These are phyloP conservation scores for Glyphotaelius pellucidus DNA, from an alignment of 2,888 invertebrate genomes.

Conservation along the genomic window DNA sequence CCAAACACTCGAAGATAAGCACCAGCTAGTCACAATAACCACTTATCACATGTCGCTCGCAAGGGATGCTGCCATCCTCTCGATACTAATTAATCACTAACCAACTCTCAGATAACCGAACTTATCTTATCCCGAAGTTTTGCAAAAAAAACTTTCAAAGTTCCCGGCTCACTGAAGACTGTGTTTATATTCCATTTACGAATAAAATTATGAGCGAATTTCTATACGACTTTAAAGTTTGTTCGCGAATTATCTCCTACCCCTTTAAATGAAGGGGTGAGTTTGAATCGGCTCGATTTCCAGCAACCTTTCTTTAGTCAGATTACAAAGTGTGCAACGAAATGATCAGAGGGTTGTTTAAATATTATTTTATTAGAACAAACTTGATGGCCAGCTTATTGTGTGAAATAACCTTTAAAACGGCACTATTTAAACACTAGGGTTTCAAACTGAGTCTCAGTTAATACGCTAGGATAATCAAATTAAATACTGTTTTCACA, in stretches of 20 bases:
- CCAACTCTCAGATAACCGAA: neutral
- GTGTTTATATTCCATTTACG: constrained; percentile 47
- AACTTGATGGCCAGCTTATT: constrained; percentile 6
- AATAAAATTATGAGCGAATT: constrained; percentile 24
- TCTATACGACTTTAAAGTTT: constrained; percentile 40
- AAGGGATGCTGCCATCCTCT: neutral
- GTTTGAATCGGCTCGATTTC: constrained; percentile 36
- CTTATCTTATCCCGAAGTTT: constrained; percentile 11
- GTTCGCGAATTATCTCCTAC: constrained; percentile 22
- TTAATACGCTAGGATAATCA: neutral
- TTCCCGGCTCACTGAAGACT: constrained; percentile 46
- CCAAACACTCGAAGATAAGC: constrained; percentile 39
- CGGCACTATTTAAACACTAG: neutral
- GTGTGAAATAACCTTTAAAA: constrained; percentile 6
- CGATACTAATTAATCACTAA: constrained; percentile 35
- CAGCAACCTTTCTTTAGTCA: neutral
- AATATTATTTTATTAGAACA: constrained; percentile 29
- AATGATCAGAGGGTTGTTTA: constrained; percentile 13
- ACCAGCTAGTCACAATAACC: constrained; percentile 32
- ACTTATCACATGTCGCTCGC: constrained; percentile 57
- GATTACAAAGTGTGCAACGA: constrained; percentile 44
- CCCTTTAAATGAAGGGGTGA: constrained; percentile 10
- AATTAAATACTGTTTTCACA: neutral
- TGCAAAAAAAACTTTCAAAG: constrained; percentile 53
- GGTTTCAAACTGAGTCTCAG: neutral